Evolutionary conservation across 2,888 invertebrate genomes (phyloP), one percentile per base, ranked within the genome.

Genomic region (Caenorhabditis panamensis): DNA sequence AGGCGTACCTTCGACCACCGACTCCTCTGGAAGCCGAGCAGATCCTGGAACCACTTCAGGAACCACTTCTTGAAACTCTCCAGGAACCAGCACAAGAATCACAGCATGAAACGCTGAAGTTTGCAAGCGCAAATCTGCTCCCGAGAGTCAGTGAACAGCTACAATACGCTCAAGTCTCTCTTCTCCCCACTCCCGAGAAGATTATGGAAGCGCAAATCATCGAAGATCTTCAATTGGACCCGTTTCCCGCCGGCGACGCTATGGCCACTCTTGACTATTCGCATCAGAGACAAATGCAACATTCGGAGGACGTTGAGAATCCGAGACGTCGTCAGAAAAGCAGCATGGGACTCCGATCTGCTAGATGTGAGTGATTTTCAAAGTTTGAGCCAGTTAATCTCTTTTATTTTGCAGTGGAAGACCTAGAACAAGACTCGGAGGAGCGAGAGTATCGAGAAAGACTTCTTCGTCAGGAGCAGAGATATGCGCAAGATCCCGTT

Each of bases 321-420:
- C 59, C 18, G 11, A 24, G 75, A 53, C 31, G 54, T 1, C 37
- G 26, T 18, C 51, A 61, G 11, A 75, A 75, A 28, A 75, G 75
- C 28, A 75, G 75, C 31, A 24, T 73, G 18, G 72, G 73, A 16
- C 20, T 61, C 13, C 11, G 61, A 36, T 2, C 5, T 1, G 0
- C 24, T 0, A 37, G 61, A 61, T 16, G 61, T 69, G 11, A 54
- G 62, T 44, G 18, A n/a, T 31, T 3, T n/a, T 8, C n/a, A 26
- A 20, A 26, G 6, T 5, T 11, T 24, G 2, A 22, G 37, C 2
- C 36, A 58, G 2, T 13, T n/a, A 1, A 53, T 41, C 13, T 11
- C n/a, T 59, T 2, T n/a, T 0, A 53, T 31, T 41, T 58, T 72
- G 24, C 63, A 72, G 72, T 22, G 4, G 72, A 72, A 4, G 36